phyloP scores from a whole-genome alignment of 2,797 vertebrate genomes.

The Petrocephalus sullivani region DNA sequence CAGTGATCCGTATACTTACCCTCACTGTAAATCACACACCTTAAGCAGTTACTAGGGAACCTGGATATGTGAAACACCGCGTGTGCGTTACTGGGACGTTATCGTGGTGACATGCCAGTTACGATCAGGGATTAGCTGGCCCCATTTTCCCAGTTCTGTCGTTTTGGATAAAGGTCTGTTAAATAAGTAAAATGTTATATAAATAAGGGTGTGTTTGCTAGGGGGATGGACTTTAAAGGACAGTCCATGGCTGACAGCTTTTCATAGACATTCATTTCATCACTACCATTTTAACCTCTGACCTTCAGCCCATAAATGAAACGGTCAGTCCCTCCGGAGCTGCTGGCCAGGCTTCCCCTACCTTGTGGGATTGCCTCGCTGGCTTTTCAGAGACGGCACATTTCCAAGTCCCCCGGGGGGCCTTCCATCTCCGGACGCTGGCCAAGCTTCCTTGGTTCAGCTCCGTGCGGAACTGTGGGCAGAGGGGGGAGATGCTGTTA shows the following conservation, averaged over 20 bases:
- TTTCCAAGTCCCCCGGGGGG: slow-evolving; percentile 80
- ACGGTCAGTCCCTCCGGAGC: background rate
- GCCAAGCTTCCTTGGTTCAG: slow-evolving; percentile 81
- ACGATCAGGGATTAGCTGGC: background rate
- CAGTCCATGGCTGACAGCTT: background rate
- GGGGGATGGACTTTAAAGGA: background rate
- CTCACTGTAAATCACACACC: background rate
- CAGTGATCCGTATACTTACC: background rate
- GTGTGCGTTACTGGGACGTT: background rate
- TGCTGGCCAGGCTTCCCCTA: slow-evolving; percentile 38
- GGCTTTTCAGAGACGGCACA: slow-evolving; percentile 73
- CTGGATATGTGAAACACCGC: background rate
- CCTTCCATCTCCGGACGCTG: slow-evolving; percentile 83
- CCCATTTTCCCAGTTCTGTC: background rate
- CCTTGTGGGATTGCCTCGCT: slow-evolving; percentile 68
- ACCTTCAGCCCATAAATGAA: background rate
- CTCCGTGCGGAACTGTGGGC: slow-evolving; percentile 80
- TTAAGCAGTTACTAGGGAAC: background rate
- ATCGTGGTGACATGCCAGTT: background rate
- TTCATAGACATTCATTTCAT: background rate
- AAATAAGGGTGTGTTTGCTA: background rate
- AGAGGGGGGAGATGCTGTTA: slow-evolving; percentile 18
- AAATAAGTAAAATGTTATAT: background rate
- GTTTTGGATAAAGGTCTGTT: background rate
- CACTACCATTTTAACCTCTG: background rate